Conservation (phyloP, 2,113 vertebrate genomes). For the Heliornis fulica region DNA sequence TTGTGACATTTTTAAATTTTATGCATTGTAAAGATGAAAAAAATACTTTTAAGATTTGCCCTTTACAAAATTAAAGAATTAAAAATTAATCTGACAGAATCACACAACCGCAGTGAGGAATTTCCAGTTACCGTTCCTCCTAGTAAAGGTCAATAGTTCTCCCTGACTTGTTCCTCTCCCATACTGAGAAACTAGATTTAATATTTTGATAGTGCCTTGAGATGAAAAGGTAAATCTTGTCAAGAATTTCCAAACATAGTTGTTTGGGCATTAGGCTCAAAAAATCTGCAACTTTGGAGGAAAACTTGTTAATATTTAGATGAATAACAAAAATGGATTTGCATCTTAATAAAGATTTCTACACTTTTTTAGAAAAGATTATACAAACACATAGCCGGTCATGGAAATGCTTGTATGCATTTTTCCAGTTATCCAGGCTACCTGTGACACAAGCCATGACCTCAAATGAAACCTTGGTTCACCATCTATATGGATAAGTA, state of each 20-base stretch:
- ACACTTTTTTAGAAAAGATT: neutral
- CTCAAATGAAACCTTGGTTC: neutral
- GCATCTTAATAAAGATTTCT: neutral
- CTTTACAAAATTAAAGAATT: slow-evolving; percentile 67
- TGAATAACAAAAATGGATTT: neutral
- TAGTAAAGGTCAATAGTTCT: neutral
- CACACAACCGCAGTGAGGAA: neutral
- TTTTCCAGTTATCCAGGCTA: neutral
- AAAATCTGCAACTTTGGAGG: neutral
- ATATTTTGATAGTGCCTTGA: slow-evolving; percentile 31
- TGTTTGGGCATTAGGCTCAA: neutral
- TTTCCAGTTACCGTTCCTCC: slow-evolving; percentile 32
- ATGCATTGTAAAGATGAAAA: slow-evolving; percentile 14
- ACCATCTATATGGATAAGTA: neutral
- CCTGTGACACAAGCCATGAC: neutral
- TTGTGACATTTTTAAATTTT: slow-evolving; percentile 62
- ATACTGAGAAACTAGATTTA: neutral
- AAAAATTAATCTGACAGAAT: slow-evolving; percentile 67
- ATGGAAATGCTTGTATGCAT: neutral
- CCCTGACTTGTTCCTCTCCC: neutral
- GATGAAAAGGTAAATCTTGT: slow-evolving; percentile 10
- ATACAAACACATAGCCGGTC: neutral
- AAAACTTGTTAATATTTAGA: neutral
- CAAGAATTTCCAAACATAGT: neutral
- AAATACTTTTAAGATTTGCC: slow-evolving; percentile 44